These are phyloP conservation scores for Danio choprae DNA, from an alignment of 2,797 vertebrate genomes.

Conservation along the genomic window DNA sequence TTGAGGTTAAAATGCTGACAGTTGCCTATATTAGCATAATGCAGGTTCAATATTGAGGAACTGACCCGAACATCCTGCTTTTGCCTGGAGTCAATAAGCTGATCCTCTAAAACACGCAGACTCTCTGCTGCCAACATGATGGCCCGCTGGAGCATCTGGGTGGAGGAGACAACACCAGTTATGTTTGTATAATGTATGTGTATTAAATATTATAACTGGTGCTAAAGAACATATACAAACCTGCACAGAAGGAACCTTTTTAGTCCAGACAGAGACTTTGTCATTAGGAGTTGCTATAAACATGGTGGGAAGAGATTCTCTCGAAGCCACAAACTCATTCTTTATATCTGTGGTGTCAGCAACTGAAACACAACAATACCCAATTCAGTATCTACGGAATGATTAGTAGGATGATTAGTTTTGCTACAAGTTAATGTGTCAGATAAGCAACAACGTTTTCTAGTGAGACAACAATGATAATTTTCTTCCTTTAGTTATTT, in stretches of 20 bases:
- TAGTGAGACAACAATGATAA: too few relatives aligned
- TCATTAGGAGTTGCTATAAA: constrained; percentile 93
- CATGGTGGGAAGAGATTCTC: constrained; percentile 87
- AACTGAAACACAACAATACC: constrained; percentile 70
- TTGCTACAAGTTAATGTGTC: neutral
- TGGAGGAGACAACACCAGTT: neutral
- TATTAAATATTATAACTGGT: neutral
- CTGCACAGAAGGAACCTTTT: constrained; percentile 84
- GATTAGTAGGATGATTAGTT: neutral
- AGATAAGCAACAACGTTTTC: too few relatives aligned
- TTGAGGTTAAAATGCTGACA: constrained; percentile 14
- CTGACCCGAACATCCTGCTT: constrained; percentile 88
- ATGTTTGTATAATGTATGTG: neutral
- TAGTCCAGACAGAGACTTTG: constrained; percentile 90
- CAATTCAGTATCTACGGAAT: neutral
- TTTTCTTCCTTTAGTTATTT: too few relatives aligned
- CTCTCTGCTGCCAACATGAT: constrained; percentile 86
- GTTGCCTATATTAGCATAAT: neutral
- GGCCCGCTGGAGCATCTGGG: constrained; percentile 89
- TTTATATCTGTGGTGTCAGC: constrained; percentile 88
- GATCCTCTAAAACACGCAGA: constrained; percentile 82
- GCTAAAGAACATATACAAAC: constrained; percentile 70
- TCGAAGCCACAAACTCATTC: constrained; percentile 86
- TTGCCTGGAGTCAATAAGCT: constrained; percentile 81
- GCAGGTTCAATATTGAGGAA: constrained; percentile 16